Evolutionary conservation across 2,113 vertebrate species (phyloP), one percentile per base, ranked within the genome.

Genomic region (Pluvianellus socialis): DNA sequence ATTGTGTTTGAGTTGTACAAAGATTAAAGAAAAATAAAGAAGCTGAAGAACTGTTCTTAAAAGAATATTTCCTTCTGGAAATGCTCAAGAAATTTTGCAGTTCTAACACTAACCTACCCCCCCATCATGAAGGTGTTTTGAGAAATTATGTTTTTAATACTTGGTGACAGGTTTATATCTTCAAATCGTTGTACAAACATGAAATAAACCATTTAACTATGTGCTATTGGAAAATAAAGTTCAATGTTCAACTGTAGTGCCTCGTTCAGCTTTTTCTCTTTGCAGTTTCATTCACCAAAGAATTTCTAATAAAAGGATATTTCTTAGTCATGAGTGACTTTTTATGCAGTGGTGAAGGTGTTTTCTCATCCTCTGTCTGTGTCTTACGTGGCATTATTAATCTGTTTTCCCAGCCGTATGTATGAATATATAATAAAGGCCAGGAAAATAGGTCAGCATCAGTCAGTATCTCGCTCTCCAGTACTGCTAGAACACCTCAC

Each of bases 121-220:
- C 30, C 6, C 65, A 45, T 71, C 66, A 47, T 81, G 49, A 75
- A 66, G 33, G 2, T 33, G 72, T 91, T 72, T 65, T 72, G 47
- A 75, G 68, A 88, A 90, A 75, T 75, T 19, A 50, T 79, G 14
- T 83, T 95, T 94, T 49, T 92, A 87, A 92, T 86, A 75, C 33
- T 91, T 83, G 74, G 49, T 90, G 91, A 95, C 92, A 95, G 91
- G 73, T 95, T 97, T 92, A 79, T 87, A 42, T 92, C 86, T 92
- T 59, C 32, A 94, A 90, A 95, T 91, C 80, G 70, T 84, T 90
- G 62, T 92, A 33, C 91, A 95, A 94, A 87, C 55, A 91, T 30
- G 32, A 84, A 96, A 91, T 96, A 94, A 90, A 92, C 49, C 35
- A 14, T 94, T 95, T 95, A 90, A 95, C 53, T 90, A 40, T 11